These are phyloP conservation scores for Melieria picta DNA, from an alignment of 2,888 invertebrate species.

Conservation along the genomic window DNA sequence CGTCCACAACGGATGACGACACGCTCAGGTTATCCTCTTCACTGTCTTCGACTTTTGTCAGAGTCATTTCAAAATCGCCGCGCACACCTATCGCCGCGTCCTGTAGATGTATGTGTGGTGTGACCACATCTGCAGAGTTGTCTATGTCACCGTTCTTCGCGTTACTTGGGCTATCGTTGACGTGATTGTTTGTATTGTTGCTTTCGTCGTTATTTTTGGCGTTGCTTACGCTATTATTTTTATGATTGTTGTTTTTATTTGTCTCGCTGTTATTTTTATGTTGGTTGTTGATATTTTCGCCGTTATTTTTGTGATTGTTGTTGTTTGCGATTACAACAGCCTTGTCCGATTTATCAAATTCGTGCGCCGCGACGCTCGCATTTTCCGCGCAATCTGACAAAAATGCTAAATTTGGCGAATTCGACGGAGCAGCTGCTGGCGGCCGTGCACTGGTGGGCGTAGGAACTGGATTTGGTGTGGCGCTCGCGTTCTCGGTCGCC, in stretches of 20 bases:
- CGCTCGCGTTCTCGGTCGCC: background rate
- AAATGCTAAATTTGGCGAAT: too few species aligned
- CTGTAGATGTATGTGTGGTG: background rate
- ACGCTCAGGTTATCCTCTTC: slow-evolving; percentile 19
- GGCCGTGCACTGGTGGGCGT: slow-evolving; percentile 30
- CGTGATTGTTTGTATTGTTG: background rate
- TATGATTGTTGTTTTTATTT: background rate
- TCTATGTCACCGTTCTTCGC: background rate
- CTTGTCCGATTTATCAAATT: too few species aligned
- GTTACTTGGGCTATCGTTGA: background rate
- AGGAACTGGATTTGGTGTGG: slow-evolving; percentile 17
- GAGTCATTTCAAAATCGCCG: slow-evolving; percentile 51
- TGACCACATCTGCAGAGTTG: background rate
- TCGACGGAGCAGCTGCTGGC: slow-evolving; percentile 13
- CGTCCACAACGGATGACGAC: slow-evolving; percentile 8
- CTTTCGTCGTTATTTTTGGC: background rate
- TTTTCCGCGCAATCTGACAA: too few species aligned
- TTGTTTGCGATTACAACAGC: too few species aligned
- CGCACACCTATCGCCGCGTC: background rate
- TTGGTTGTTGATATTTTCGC: slow-evolving; percentile 13
- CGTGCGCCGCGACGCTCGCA: too few species aligned
- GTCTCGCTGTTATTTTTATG: too few species aligned
- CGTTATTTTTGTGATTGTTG: too few species aligned
- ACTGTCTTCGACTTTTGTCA: slow-evolving; percentile 47
- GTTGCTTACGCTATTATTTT: background rate